Percentiles rank a stretch among this genome's conserved stretches.
Conservation (phyloP, 2,888 invertebrate species). For the Beris morrisii region DNA sequence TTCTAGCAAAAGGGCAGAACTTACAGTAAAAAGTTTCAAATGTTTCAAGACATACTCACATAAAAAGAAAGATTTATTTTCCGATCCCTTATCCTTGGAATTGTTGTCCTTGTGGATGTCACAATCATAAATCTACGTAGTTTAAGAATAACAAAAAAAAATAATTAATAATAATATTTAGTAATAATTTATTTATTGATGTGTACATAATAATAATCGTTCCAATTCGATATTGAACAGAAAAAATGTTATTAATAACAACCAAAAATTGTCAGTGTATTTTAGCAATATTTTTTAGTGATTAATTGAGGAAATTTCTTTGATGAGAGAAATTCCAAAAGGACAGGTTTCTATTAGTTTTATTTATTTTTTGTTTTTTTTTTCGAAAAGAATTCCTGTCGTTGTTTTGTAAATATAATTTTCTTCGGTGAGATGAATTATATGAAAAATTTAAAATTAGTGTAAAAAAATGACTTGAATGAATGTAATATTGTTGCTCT, state of each 20-base stretch:
- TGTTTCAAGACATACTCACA: too few relatives aligned
- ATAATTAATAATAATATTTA: slow-evolving; percentile 5
- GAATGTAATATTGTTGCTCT: too few relatives aligned
- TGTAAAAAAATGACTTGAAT: too few relatives aligned
- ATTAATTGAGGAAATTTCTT: slow-evolving; percentile 14
- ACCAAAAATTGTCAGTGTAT: slow-evolving; percentile 41
- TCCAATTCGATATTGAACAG: slow-evolving; percentile 8
- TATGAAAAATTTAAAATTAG: too few relatives aligned
- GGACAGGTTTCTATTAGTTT: background rate
- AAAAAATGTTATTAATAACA: slow-evolving; percentile 37
- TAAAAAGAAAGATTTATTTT: too few relatives aligned
- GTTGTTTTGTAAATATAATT: slow-evolving; percentile 16
- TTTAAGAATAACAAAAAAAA: slow-evolving; percentile 1
- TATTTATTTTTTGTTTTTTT: background rate
- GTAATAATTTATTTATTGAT: slow-evolving; percentile 26
- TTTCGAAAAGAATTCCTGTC: background rate
- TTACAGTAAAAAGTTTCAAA: background rate
- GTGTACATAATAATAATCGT: slow-evolving; percentile 34
- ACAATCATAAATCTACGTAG: too few relatives aligned
- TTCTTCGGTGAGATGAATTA: too few relatives aligned
- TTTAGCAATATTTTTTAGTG: slow-evolving; percentile 41
- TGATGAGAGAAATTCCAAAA: slow-evolving; percentile 2
- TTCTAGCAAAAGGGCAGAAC: background rate
- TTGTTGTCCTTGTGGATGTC: too few relatives aligned
- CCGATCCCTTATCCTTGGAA: too few relatives aligned